These are phyloP conservation scores for Dermolepida albohirtum DNA, from an alignment of 2,888 invertebrate species.

Conservation along the genomic window DNA sequence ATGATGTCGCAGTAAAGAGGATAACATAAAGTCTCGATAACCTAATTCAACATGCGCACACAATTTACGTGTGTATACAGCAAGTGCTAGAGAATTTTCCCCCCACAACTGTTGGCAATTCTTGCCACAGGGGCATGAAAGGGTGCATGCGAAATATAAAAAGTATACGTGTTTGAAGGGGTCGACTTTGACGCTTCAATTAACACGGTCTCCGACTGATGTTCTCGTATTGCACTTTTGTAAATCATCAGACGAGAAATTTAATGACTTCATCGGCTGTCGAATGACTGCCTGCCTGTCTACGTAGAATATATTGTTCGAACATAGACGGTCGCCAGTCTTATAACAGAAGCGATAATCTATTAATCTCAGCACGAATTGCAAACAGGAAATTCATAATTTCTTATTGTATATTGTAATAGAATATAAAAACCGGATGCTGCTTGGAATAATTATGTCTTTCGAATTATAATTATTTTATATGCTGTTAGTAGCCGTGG, in stretches of 20 bases:
- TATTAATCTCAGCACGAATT: constrained; percentile 33
- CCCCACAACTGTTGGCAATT: constrained; percentile 3
- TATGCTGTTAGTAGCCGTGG: neutral
- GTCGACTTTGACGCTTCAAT: constrained; percentile 27
- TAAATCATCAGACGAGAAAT: constrained; percentile 34
- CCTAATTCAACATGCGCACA: constrained; percentile 27
- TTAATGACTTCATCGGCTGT: constrained; percentile 23
- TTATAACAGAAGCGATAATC: constrained; percentile 13
- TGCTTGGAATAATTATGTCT: constrained; percentile 26
- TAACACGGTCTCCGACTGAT: constrained; percentile 8
- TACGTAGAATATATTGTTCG: constrained; percentile 3
- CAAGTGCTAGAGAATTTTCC: neutral
- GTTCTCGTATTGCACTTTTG: constrained; percentile 10
- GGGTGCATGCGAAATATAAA: neutral
- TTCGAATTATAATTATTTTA: constrained; percentile 29
- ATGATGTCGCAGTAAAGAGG: constrained; percentile 10
- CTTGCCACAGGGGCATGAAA: constrained; percentile 10
- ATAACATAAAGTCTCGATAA: constrained; percentile 14
- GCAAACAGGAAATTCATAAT: constrained; percentile 35
- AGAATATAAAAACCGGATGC: constrained; percentile 36
- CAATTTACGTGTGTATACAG: neutral
- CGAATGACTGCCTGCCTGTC: no score
- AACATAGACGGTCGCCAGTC: constrained; percentile 1
- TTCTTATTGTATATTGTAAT: constrained; percentile 31
- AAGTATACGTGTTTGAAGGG: constrained; percentile 4